Evolutionary conservation across 2,888 invertebrate genomes (phyloP).

Genomic region (Agrotis exclamationis): DNA sequence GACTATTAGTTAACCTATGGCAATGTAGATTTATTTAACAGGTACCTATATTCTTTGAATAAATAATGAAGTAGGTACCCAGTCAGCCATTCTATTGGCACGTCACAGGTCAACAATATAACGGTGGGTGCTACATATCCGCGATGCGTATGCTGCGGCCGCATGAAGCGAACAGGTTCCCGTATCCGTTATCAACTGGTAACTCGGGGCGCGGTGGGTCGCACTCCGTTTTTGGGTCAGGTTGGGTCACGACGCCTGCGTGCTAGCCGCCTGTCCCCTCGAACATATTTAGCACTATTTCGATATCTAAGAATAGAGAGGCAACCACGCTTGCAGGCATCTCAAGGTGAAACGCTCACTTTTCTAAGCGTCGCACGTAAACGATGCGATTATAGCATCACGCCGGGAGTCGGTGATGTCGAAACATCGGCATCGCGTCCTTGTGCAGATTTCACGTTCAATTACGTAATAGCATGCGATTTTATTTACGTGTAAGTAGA

Average conservation of each 20-base stretch:
- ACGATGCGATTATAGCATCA: conserved; percentile 87
- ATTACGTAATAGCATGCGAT: conserved; percentile 82
- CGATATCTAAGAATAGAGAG: conserved; percentile 86
- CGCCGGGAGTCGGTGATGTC: conserved; percentile 79
- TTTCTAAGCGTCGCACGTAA: conserved; percentile 87
- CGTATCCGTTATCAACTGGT: conserved; percentile 86
- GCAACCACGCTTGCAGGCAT: conserved; percentile 81
- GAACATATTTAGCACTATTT: conserved; percentile 83
- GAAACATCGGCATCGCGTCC: conserved; percentile 83
- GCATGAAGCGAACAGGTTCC: conserved; percentile 83
- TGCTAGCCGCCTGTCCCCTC: conserved; percentile 77
- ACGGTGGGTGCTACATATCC: conserved; percentile 80
- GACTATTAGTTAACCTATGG: conserved; percentile 11
- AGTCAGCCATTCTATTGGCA: conserved; percentile 42
- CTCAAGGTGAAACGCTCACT: conserved; percentile 90
- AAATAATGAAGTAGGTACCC: conserved; percentile 6
- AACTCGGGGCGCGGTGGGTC: conserved; percentile 83
- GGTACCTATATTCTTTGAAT: conserved; percentile 1
- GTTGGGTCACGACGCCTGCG: conserved; percentile 90
- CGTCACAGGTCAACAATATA: conserved; percentile 74
- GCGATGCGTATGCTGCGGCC: conserved; percentile 70
- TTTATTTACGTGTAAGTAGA: conserved; percentile 80
- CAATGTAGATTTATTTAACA: conserved; percentile 9
- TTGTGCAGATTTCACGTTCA: conserved; percentile 88
- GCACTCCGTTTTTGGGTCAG: conserved; percentile 89